Evolutionary conservation across 1,140 invertebrate species (phyloP).

Genomic region (Matsumurasca onukii): DNA sequence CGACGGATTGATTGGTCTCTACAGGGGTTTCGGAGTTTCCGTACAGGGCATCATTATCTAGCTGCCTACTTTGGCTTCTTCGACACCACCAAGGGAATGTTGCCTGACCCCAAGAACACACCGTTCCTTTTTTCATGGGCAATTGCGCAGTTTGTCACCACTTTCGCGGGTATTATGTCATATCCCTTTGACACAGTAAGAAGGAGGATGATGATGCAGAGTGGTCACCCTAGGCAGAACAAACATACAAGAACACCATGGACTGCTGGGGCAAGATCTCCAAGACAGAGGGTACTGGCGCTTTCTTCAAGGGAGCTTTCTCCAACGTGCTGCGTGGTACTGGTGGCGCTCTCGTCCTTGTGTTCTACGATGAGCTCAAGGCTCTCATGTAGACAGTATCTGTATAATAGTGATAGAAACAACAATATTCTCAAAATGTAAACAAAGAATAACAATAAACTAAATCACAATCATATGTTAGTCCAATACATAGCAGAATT

Average conservation of each 20-base stretch:
- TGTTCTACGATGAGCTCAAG: conserved; percentile 78
- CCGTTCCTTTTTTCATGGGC: conserved; percentile 74
- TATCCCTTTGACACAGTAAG: conserved; percentile 90
- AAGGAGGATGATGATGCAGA: conserved; percentile 91
- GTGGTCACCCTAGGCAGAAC: conserved; percentile 65
- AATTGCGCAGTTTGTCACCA: conserved; percentile 76
- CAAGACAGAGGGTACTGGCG: conserved; percentile 61
- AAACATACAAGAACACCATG: conserved; percentile 70
- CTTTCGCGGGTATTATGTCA: conserved; percentile 74
- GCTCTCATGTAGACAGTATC: conserved; percentile 51
- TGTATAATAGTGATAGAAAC: conserved; percentile 5
- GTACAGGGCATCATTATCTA: conserved; percentile 85
- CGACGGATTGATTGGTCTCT: conserved; percentile 80
- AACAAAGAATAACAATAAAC: too few species aligned
- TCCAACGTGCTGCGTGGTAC: conserved; percentile 78
- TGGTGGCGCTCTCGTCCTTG: conserved; percentile 75
- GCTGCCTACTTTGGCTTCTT: conserved; percentile 93
- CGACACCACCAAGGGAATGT: conserved; percentile 86
- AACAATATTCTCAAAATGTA: too few species aligned
- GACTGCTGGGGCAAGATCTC: conserved; percentile 72
- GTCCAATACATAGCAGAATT: too few species aligned
- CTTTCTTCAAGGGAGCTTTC: conserved; percentile 83
- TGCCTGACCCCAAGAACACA: conserved; percentile 81
- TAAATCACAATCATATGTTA: too few species aligned
- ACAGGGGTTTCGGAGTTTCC: conserved; percentile 89